These are phyloP conservation scores for Dasypus novemcinctus DNA, from an alignment of 2,113 vertebrate genomes.

Conservation along the genomic window DNA sequence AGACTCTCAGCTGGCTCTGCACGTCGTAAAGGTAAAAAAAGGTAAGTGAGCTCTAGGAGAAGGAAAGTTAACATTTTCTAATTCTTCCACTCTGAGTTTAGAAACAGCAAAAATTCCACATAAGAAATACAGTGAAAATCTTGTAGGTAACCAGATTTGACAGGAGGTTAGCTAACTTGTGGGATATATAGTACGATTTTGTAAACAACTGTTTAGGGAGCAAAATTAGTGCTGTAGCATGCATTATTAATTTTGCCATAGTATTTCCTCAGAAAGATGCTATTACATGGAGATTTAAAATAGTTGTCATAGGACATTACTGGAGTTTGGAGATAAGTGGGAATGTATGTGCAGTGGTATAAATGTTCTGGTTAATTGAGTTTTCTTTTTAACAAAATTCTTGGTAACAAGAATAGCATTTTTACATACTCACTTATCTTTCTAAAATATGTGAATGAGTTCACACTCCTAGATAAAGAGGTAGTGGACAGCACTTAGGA, in stretches of 20 bases:
- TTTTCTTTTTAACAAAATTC: neutral
- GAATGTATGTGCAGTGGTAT: neutral
- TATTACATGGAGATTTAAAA: neutral
- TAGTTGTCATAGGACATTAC: neutral
- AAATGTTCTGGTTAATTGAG: neutral
- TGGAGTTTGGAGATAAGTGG: neutral
- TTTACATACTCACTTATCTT: neutral
- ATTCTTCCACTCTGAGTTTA: neutral
- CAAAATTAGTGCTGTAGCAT: neutral
- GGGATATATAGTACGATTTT: neutral
- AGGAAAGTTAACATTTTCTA: neutral
- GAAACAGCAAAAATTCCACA: neutral
- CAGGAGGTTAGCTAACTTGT: neutral
- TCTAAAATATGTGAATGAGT: neutral
- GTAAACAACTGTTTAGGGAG: neutral
- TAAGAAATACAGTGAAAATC: neutral
- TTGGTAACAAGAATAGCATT: neutral
- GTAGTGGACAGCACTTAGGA: neutral
- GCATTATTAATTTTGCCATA: neutral
- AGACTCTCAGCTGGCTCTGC: constrained; percentile 88
- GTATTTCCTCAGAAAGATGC: neutral
- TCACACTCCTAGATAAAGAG: neutral
- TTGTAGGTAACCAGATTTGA: neutral
- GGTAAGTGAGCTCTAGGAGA: constrained; percentile 79
- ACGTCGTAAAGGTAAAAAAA: constrained; percentile 88